Evolutionary conservation across 2,113 vertebrate genomes (phyloP).

Genomic region (Motacilla tschutschensis): DNA sequence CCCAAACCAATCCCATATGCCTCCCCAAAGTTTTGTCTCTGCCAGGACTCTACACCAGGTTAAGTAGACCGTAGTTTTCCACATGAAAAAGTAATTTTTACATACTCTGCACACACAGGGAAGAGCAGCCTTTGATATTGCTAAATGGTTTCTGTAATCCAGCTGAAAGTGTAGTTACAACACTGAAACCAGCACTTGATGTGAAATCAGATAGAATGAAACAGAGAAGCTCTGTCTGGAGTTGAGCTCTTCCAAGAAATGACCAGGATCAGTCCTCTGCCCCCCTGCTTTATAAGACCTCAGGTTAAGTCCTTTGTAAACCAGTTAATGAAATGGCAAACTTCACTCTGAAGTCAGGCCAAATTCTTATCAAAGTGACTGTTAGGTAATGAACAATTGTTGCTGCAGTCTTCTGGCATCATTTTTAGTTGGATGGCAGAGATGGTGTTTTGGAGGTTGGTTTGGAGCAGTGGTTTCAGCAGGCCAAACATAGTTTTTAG

Average conservation of each 20-base stretch:
- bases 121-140: not conserved
- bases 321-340: not conserved
- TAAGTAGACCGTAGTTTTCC: not conserved
- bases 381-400: not conserved
- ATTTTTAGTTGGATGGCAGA: not conserved
- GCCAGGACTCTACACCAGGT: not conserved
- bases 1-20: not conserved
- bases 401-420: not conserved
- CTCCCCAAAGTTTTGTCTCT: not conserved
- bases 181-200: not conserved
- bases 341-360: not conserved
- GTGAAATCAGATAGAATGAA: not conserved
- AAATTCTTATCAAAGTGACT: not conserved
- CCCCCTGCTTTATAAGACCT: not conserved
- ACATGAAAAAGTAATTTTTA: not conserved
- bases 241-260: not conserved
- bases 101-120: not conserved
- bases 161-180: rapidly evolving
- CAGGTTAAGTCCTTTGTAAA: not conserved
- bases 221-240: not conserved
- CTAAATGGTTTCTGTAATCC: not conserved
- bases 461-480: not conserved
- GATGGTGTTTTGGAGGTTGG: not conserved
- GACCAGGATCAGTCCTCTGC: not conserved
- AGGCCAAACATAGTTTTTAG: not conserved